Percentiles rank a stretch among this genome's conserved stretches.
Evolutionary conservation across 2,888 invertebrate species (phyloP).

Genomic region (Tanypteryx hageni): DNA sequence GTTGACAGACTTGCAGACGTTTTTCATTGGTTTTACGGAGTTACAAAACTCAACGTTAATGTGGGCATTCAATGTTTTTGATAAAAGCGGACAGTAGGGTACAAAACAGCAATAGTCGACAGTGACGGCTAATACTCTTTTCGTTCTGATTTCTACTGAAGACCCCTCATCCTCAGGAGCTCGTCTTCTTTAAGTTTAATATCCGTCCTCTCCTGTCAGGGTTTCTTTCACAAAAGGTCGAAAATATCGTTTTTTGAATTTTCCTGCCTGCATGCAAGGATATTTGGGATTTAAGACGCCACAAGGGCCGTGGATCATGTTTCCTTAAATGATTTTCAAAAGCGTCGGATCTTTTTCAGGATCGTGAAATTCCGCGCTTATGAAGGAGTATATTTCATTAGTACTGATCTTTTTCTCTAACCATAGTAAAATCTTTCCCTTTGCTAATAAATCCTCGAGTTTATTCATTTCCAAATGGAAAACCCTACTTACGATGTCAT

Average conservation of each 20-base stretch:
- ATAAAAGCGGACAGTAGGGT: constrained; percentile 69
- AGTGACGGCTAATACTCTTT: not conserved
- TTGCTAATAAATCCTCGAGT: constrained; percentile 54
- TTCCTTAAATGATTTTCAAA: not conserved
- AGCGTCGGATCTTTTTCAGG: constrained; percentile 70
- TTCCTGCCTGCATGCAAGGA: constrained; percentile 70
- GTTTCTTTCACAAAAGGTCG: constrained; percentile 66
- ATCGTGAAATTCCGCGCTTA: constrained; percentile 65
- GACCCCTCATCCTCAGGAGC: not conserved
- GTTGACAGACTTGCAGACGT: constrained; percentile 75
- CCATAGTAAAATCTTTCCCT: constrained; percentile 44
- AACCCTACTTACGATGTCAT: constrained; percentile 69
- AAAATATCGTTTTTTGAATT: constrained; percentile 47
- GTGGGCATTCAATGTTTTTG: constrained; percentile 69
- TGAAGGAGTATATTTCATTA: constrained; percentile 11
- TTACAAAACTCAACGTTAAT: constrained; percentile 74
- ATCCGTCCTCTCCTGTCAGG: not conserved
- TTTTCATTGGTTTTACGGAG: constrained; percentile 74
- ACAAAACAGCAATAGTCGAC: constrained; percentile 71
- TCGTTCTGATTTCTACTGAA: not conserved
- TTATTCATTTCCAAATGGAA: constrained; percentile 67
- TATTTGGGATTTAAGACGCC: constrained; percentile 67
- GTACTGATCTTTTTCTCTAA: not conserved
- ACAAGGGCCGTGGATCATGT: constrained; percentile 67
- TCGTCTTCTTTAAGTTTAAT: not conserved